Base-by-base conservation (phyloP, 2,797 vertebrate genomes). In the Siniperca obscura region DNA sequence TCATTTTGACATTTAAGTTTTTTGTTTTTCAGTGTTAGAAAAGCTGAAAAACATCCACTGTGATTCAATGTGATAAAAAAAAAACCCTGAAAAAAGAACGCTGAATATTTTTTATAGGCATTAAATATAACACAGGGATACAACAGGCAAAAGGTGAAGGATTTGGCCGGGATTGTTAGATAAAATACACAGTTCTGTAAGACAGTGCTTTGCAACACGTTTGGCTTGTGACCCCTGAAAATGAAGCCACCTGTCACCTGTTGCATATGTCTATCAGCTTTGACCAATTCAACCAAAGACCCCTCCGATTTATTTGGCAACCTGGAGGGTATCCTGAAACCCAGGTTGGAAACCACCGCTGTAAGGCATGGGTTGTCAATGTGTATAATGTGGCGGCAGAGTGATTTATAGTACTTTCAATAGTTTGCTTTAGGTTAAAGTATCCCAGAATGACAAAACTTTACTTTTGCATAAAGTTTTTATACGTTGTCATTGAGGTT, bases 141-240 rank as follows among this genome's bases (percentile, higher is more conserved):
- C 0, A 52, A 65, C 19, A 36, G 34, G 46, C 25, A 70, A 48
- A 75, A 9, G 22, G 3, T 22, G 22, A 64, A 53, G 36, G 10
- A 68, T 17, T 21, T 60, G 21, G 22, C 17, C 2, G 1, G 9
- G 16, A 17, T 36, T 69, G n/a, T 59, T 2, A 25, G 5, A 25
- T 38, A 61, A 27, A 50, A 34, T 66, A 71, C 19, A 65, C 60
- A 67, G 36, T 66, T 59, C 21, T 56, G 13, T 30, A 65, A 69
- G 16, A 40, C 19, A 55, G n/a, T 21, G 3, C 3, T 59, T 50
- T 78, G 12, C 5, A 60, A 77, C 48, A 48, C 42, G 10, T 70
- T 50, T 16, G 17, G 2, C 25, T 22, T 44, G 1, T 2, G 19
- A 53, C 4, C 1, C 22, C 17, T 22, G 30, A 79, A 42, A 60